These are phyloP conservation scores for Neopelma chrysocephalum DNA, from an alignment of 2,797 vertebrate genomes.

Conservation along the genomic window DNA sequence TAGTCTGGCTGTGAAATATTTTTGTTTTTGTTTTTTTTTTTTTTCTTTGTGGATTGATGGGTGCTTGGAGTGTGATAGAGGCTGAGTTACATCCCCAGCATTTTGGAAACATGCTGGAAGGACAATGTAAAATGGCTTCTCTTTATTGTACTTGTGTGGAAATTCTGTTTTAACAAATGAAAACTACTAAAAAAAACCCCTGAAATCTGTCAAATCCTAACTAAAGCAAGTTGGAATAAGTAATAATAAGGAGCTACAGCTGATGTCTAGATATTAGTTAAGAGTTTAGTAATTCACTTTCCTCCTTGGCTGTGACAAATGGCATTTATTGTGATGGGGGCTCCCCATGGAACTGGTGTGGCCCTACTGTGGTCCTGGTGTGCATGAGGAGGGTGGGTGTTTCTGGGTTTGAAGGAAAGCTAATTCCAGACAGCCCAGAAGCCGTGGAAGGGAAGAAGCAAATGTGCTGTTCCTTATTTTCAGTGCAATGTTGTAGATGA, in stretches of 20 bases:
- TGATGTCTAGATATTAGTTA: neutral
- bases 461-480: neutral
- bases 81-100: neutral
- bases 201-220: neutral
- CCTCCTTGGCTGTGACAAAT: neutral
- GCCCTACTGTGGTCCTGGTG: neutral
- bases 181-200: neutral
- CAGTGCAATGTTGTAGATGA: neutral
- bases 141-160: neutral
- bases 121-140: neutral
- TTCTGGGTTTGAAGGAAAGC: neutral
- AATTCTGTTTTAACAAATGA: neutral
- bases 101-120: neutral
- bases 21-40: neutral
- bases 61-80: neutral
- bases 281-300: neutral
- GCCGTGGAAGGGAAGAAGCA: neutral
- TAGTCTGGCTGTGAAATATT: neutral
- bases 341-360: accelerated
- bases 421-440: neutral
- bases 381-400: neutral
- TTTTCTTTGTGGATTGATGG: neutral
- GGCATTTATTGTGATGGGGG: neutral
- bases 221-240: neutral
- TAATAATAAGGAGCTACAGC: neutral